Base-by-base conservation (phyloP, 2,888 invertebrate genomes). In the Dolichopus griseipennis region DNA sequence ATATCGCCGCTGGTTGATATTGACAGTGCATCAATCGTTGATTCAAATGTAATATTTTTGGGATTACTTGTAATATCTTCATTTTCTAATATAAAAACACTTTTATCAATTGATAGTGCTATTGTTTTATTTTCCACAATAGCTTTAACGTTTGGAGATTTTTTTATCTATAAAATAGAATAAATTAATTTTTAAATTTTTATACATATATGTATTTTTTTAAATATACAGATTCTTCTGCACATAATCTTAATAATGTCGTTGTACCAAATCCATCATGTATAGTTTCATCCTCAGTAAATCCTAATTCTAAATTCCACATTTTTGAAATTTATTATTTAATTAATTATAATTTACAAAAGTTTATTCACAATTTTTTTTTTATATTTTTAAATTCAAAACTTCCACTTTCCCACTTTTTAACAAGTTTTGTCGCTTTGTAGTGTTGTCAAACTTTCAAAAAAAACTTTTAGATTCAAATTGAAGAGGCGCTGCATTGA, bases 261-360 rank as follows among this genome's bases (percentile, higher is more conserved):
- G 77, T 78, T 1, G 78, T 77, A 43, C 77, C 79, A 67, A 2
- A 37, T 18, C 75, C 75, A 75, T 79, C 78, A 43, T 77, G 78
- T 12, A 81, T 76, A 21, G 81, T 80, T 72, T 80, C 79, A 70
- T 81, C 81, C 63, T 81, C 81, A 21, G 73, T 41, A 4, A 75
- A 70, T 0, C 78, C 78, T 21, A 76, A 75, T 62, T 78, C 77
- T 66, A 80, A 79, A 72, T 77, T 78, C 81, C 81, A 81, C 81
- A 81, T 81, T 7, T n/a, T n/a, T n/a, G 37, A 4, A 10, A 37
- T 37, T 37, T 37, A 37, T 37, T 37, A n/a, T n/a, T n/a, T n/a
- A n/a, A n/a, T n/a, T n/a, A n/a, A n/a, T 37, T 37, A 1, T 7
- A 37, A 37, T 37, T 37, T 12, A 37, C 8, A 37, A 37, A 37